Evolutionary conservation across 2,797 vertebrate species (phyloP).

Genomic region (Darevskia nairensis): DNA sequence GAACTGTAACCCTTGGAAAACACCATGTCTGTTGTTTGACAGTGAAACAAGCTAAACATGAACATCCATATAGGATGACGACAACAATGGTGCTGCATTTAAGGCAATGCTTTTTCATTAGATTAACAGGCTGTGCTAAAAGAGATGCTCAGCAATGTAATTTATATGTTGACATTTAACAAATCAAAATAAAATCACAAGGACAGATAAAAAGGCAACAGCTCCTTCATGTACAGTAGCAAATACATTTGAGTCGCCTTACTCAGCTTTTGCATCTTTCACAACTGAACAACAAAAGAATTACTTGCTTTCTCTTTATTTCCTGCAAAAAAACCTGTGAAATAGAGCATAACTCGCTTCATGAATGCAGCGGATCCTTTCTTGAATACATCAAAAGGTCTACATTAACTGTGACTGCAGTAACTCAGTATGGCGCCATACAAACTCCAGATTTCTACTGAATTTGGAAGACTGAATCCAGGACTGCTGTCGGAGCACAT

Average conservation of each 20-base stretch:
- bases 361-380: slow-evolving; percentile 26
- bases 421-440: neutral
- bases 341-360: slow-evolving; percentile 33
- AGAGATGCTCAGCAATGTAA: neutral
- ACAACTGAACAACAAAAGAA: slow-evolving; percentile 6
- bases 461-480: slow-evolving; percentile 8
- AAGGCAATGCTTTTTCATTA: neutral
- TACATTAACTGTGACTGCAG: slow-evolving; percentile 19
- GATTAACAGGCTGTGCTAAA: neutral
- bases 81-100: neutral
- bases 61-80: neutral
- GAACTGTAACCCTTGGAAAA: neutral
- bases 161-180: neutral
- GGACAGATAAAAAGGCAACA: neutral
- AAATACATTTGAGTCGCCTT: neutral
- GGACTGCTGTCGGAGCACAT: neutral
- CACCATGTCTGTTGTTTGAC: neutral
- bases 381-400: slow-evolving; percentile 33
- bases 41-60: neutral
- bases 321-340: slow-evolving; percentile 43
- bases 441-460: slow-evolving; percentile 24
- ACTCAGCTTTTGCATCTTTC: neutral
- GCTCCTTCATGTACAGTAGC: neutral
- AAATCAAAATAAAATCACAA: slow-evolving; percentile 8
- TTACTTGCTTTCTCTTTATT: neutral